A percentile compares a stretch with the other conserved stretches of the same genome.
phyloP scores from a whole-genome alignment of 92 coral and sea anemone species.

The Ricordea florida region DNA sequence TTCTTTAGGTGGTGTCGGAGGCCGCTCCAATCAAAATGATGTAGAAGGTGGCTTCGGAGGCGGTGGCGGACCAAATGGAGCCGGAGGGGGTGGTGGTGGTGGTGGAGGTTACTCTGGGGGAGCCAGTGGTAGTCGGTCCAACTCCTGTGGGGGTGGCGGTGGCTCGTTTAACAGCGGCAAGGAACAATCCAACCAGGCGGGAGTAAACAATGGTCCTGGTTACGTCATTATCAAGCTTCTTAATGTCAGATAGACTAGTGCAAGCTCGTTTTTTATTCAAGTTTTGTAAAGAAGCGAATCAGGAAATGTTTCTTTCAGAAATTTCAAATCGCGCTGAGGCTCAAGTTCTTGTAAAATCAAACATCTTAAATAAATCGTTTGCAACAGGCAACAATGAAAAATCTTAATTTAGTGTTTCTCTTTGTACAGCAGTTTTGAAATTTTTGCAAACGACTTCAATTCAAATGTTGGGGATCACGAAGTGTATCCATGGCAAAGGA shows the following conservation, averaged over 20 bases:
- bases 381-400: too few species aligned
- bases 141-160: conserved; percentile 96
- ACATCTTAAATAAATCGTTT: too few species aligned
- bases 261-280: neutral
- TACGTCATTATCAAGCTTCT: conserved; percentile 74
- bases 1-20: conserved; percentile 75
- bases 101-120: conserved; percentile 96
- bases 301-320: too few species aligned
- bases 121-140: conserved; percentile 92
- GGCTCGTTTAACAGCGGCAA: conserved; percentile 78
- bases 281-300: neutral
- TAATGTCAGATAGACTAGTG: conserved; percentile 45
- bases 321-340: too few species aligned
- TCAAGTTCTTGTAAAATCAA: too few species aligned
- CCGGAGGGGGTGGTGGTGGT: conserved; percentile 95
- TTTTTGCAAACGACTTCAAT: too few species aligned
- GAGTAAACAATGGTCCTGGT: conserved; percentile 73
- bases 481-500: too few species aligned
- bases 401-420: too few species aligned
- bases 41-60: conserved; percentile 92
- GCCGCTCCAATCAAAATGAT: conserved; percentile 83
- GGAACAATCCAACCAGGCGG: conserved; percentile 80
- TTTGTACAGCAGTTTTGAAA: too few species aligned
- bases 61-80: conserved; percentile 94
- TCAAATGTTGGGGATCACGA: too few species aligned